These are phyloP conservation scores for Patella depressa DNA, from an alignment of 2,888 invertebrate genomes.

Conservation along the genomic window DNA sequence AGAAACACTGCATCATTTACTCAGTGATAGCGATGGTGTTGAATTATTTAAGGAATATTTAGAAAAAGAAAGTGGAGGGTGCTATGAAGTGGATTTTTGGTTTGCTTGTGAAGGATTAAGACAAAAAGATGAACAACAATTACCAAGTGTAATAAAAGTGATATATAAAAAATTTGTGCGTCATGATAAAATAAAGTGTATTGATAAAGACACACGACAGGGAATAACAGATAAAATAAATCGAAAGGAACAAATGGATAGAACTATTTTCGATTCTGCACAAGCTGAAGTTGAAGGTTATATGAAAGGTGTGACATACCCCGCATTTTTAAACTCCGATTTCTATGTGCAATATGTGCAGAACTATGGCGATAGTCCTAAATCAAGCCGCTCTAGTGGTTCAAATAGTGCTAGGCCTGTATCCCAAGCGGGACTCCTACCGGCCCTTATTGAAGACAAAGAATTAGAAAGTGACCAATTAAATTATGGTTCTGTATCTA, in stretches of 20 bases:
- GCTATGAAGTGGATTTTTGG: slow-evolving; percentile 79
- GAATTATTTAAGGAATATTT: slow-evolving; percentile 81
- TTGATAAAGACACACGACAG: slow-evolving; percentile 85
- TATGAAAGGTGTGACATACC: slow-evolving; percentile 90
- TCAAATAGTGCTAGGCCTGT: slow-evolving; percentile 64
- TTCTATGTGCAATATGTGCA: slow-evolving; percentile 80
- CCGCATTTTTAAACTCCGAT: slow-evolving; percentile 92
- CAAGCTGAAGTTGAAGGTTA: slow-evolving; percentile 86
- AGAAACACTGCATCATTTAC: slow-evolving; percentile 83
- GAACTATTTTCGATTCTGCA: slow-evolving; percentile 88
- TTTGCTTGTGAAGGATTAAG: slow-evolving; percentile 78
- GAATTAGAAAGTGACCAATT: slow-evolving; percentile 74
- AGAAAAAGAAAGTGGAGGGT: slow-evolving; percentile 65
- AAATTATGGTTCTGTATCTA: slow-evolving; percentile 25
- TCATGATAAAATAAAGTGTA: slow-evolving; percentile 81
- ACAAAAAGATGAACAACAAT: slow-evolving; percentile 69
- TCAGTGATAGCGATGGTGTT: slow-evolving; percentile 91
- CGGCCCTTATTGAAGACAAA: slow-evolving; percentile 89
- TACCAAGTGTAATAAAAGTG: slow-evolving; percentile 81
- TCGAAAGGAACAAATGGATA: slow-evolving; percentile 75
- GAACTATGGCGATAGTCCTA: slow-evolving; percentile 66
- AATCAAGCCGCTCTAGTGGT: slow-evolving; percentile 64
- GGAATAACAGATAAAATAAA: slow-evolving; percentile 75
- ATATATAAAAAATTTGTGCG: slow-evolving; percentile 75
- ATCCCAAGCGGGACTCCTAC: slow-evolving; percentile 72